Evolutionary conservation across 37 sponge, comb jelly and placozoan species (phyloP), one percentile per base, ranked within the genome.

Genomic region (Dysidea cf. avara): DNA sequence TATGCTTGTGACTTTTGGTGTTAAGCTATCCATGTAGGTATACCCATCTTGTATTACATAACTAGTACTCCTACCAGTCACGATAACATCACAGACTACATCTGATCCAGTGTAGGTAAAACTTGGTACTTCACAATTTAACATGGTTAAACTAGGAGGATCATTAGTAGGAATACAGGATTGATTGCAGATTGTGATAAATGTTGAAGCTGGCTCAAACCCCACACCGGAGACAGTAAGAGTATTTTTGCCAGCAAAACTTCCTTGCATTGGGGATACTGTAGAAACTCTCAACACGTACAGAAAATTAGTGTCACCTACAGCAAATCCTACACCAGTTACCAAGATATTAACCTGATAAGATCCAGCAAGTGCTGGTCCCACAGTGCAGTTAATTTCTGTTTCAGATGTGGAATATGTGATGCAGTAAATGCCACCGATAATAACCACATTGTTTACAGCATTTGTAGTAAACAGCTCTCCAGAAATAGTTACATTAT

Each of bases 121-220:
- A n/a, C n/a, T n/a, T n/a, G n/a, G n/a, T n/a, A n/a, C n/a, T n/a
- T n/a, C n/a, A n/a, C n/a, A n/a, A n/a, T n/a, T n/a, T n/a, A n/a
- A n/a, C n/a, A n/a, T n/a, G n/a, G n/a, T n/a, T n/a, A n/a, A n/a
- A n/a, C n/a, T n/a, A n/a, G n/a, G n/a, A n/a, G n/a, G n/a, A n/a
- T n/a, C n/a, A n/a, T n/a, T n/a, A n/a, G n/a, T n/a, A n/a, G n/a
- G n/a, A n/a, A n/a, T n/a, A n/a, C n/a, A n/a, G n/a, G n/a, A n/a
- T n/a, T 29, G 33, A 7, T 55, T 71, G 43, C 94, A 93, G 0
- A 93, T 61, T 16, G 75, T 82, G 33, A 89, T 61, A 0, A 58
- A 53, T 3, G 63, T 81, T 1, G 56, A 12, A 20, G 61, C 47
- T 16, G 87, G 86, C 58, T 93, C 58, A 46, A 86, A 85, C 7